Evolutionary conservation across 1,140 invertebrate species (phyloP).

Genomic region (Sinonovacula constricta): DNA sequence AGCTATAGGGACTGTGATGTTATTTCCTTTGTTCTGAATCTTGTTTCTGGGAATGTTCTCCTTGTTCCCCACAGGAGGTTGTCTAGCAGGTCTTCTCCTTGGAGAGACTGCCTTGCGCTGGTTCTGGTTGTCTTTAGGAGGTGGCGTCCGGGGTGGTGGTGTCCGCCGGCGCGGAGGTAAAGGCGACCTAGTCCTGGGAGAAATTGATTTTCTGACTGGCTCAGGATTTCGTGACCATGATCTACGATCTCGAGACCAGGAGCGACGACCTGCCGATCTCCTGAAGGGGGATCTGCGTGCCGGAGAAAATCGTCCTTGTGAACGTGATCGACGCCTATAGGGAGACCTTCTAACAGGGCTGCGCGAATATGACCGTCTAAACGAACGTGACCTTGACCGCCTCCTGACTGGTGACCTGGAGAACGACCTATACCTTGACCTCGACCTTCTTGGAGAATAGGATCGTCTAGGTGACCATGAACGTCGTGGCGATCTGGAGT

Average conservation of each 20-base stretch:
- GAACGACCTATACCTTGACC: conserved; percentile 24
- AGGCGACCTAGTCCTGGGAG: too few species aligned
- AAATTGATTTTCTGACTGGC: too few species aligned
- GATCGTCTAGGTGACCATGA: neutral
- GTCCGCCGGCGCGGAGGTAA: too few species aligned
- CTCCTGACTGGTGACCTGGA: conserved; percentile 39
- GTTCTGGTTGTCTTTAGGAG: neutral
- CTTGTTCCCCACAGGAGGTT: neutral
- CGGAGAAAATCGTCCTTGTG: conserved; percentile 29
- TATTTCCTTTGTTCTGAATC: neutral
- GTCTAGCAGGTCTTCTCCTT: neutral
- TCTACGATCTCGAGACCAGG: neutral
- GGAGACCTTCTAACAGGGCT: conserved; percentile 9
- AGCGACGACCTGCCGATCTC: neutral
- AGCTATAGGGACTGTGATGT: neutral
- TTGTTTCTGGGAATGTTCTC: neutral
- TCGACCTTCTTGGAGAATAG: neutral
- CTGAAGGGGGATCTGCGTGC: conserved; percentile 10
- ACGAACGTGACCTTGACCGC: conserved; percentile 25
- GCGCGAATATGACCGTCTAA: conserved; percentile 28
- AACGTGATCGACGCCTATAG: conserved; percentile 10
- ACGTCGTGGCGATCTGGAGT: neutral
- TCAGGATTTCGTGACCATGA: conserved; percentile 26
- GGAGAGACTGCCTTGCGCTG: neutral
- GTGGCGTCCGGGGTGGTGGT: neutral